Base-by-base conservation (phyloP, 2,113 vertebrate genomes). In the Octodon degus region DNA sequence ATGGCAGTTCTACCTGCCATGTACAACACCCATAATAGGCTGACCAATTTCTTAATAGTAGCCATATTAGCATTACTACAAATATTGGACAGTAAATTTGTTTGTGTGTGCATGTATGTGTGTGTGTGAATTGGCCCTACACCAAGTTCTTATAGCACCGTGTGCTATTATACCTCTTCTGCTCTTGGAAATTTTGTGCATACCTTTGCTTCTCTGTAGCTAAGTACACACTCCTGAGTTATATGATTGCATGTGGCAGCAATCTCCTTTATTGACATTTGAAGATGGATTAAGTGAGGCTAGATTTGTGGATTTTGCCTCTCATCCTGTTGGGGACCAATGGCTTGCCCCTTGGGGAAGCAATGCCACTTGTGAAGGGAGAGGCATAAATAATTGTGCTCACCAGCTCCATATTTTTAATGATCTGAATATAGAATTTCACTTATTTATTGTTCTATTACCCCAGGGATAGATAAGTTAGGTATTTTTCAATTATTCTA, bases 221-320 rank as follows among this genome's bases (percentile, higher is more conserved):
- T 85, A 74, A 72, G 11, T 20, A 88, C 22, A 81, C 8, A 55
- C 14, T 2, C 43, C 77, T 90, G 62, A 96, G 60, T 93, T 82
- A 90, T 82, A 92, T 80, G 70, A 86, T 68, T 83, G 17, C 40
- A 62, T 25, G 25, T 70, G 70, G 60, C 62, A 90, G 40, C 32
- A 43, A 22, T 92, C 77, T 90, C 25, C 53, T 19, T 90, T 95
- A 72, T 91, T 0, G 1, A 60, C 96, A 94, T 84, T 89, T 95
- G 63, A 96, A 91, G 94, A 95, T 19, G 32, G 63, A 93, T 96
- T 91, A 90, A 92, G 47, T 90, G 90, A 93, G 86, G 55, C 68
- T 90, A 53, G 65, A 83, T 97, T 94, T 97, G 88, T 96, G 85
- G 72, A 20, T 92, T 97, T 94, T 95, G 80, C 80, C 84, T 82